Evolutionary conservation across 2,888 invertebrate genomes (phyloP).

Genomic region (Orthosia gothica): DNA sequence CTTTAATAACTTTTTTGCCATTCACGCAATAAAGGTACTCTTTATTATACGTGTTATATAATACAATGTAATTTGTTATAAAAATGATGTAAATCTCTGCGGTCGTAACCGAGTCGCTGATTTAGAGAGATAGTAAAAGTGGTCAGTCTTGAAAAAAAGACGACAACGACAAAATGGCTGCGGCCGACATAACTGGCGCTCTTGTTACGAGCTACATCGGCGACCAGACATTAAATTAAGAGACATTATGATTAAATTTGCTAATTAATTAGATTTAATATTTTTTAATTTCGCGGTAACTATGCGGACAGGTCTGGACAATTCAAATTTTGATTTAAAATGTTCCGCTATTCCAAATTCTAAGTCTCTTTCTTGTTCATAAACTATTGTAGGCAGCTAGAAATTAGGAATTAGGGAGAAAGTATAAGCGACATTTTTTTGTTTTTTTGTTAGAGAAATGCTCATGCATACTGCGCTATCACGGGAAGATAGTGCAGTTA

Average conservation of each 20-base stretch:
- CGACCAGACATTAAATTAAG: slow-evolving; percentile 27
- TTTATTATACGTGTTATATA: slow-evolving; percentile 68
- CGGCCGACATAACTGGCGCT: slow-evolving; percentile 70
- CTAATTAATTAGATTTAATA: slow-evolving; percentile 27
- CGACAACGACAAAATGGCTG: slow-evolving; percentile 61
- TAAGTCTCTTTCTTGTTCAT: neutral
- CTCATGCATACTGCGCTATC: too few relatives aligned
- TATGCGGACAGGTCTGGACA: neutral
- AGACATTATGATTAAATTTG: slow-evolving; percentile 31
- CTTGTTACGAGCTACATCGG: slow-evolving; percentile 45
- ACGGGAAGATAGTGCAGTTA: too few relatives aligned
- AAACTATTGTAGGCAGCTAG: neutral
- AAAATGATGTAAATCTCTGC: slow-evolving; percentile 73
- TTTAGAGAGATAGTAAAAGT: slow-evolving; percentile 85
- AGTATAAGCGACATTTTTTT: neutral
- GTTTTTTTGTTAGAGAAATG: too few relatives aligned
- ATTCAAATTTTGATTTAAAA: neutral
- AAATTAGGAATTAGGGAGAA: too few relatives aligned
- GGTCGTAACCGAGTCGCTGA: slow-evolving; percentile 71
- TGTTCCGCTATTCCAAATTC: neutral
- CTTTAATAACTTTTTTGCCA: slow-evolving; percentile 48
- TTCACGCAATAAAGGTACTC: slow-evolving; percentile 57
- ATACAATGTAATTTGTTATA: slow-evolving; percentile 70
- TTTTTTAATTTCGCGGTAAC: slow-evolving; percentile 9
- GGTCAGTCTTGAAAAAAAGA: slow-evolving; percentile 75